Evolutionary conservation across 2,113 vertebrate species (phyloP), one percentile per base, ranked within the genome.

Genomic region (Pterocles burchelli): DNA sequence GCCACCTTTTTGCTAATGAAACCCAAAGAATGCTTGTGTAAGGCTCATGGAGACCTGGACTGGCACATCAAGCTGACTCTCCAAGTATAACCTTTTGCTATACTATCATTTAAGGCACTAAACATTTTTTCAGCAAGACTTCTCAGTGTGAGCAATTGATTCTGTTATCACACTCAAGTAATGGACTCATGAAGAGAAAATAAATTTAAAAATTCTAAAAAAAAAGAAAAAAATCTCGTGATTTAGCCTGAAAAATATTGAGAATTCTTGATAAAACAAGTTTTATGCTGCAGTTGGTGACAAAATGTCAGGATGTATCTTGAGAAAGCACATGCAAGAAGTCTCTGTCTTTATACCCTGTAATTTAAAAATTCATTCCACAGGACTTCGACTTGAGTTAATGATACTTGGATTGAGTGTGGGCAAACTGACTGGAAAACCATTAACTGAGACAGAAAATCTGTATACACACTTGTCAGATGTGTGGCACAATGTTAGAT

Each of bases 331-430:
- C 11, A 54, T 41, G 15, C 4, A 75, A 78, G 33, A 74, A 46
- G 8, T 51, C 15, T 86, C 49, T 77, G 19, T 61, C 63, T 66
- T 70, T 28, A 25, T 62, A 86, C 4, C 11, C 6, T 59, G 16
- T 57, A 88, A 68, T 90, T 90, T 43, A 38, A 91, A 91, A 73
- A 41, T 83, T 83, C 28, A 90, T 95, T 90, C 59, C 75, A 71
- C 21, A 21, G 51, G 22, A 43, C 19, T 92, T 90, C 59, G 33
- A 79, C 75, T 78, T 62, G 49, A 79, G 19, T 54, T 82, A 85
- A 63, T 65, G 14, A 45, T 34, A 77, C 33, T 88, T 83, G 49
- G 73, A 72, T 57, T 29, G 17, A 79, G 4, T 31, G 26, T 65
- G 49, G 34, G 29, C 28, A 85, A 93, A 55, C 24, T 45, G 51